Evolutionary conservation across 2,113 vertebrate species (phyloP), one percentile per base, ranked within the genome.

Genomic region (rat (Rattus norvegicus)): DNA sequence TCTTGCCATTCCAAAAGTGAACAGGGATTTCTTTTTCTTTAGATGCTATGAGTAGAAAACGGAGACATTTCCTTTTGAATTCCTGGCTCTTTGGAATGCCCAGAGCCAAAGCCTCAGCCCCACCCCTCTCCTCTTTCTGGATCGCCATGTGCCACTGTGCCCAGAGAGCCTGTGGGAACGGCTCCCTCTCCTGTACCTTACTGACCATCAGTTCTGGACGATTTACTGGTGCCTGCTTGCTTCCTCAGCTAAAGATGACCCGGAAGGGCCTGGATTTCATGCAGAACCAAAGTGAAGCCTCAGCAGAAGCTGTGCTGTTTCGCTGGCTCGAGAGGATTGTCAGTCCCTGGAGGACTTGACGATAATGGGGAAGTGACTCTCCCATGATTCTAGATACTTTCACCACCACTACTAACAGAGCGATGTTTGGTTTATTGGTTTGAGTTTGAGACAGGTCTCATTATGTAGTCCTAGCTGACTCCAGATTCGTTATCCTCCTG

Each of bases 1-100:
- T 98, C 86, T 97, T 98, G 77, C 98, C 98, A 54, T 99, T 99
- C 99, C 99, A 99, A 97, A 99, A 99, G 77, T 98, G 96, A 93
- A 99, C 98, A 3, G 54, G 96, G 77, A 99, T 97, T 95, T 98
- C 97, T 93, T 97, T 90, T 91, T 98, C 98, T 91, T 98, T 97
- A 33, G 97, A 98, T 70, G 72, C 99, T 99, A 83, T 76, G n/a
- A 80, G 70, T 16, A 97, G 61, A 96, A 96, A 94, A 92, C 84
- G 22, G 30, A 49, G 97, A 77, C 17, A 47, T 59, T 95, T 47
- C 36, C 56, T 83, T 81, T 84, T 86, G 59, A 77, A 81, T n/a
- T 17, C 1, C 14, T 19, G 10, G n/a, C 24, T 92, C 47, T 59
- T 16, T 70, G 69, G 33, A 73, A 61, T 54, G 28, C 39, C 72